Evolutionary conservation across 2,113 vertebrate species (phyloP).

Genomic region (Microcebus lehilahytsara): DNA sequence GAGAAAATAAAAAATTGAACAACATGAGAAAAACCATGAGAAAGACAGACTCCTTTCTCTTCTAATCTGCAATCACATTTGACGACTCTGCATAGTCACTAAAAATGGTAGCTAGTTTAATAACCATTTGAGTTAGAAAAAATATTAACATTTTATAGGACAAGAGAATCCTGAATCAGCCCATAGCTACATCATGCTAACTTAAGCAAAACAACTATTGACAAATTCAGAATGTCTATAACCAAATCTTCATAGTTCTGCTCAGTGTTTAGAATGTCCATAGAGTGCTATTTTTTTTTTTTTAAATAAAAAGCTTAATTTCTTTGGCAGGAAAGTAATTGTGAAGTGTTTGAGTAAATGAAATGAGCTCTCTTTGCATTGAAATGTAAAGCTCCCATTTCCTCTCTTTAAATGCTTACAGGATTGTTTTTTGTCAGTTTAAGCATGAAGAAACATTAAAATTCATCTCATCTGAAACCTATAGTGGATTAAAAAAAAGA

Average conservation of each 20-base stretch:
- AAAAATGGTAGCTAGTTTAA: background rate
- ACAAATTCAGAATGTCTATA: background rate
- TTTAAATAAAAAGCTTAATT: constrained; percentile 48
- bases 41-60: background rate
- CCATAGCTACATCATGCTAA: background rate
- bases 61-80: background rate
- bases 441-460: constrained; percentile 83
- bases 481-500: constrained; percentile 79
- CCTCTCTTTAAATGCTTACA: constrained; percentile 78
- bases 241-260: background rate
- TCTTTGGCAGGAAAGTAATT: constrained; percentile 66
- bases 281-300: background rate
- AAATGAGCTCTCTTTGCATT: constrained; percentile 69
- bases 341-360: constrained; percentile 77
- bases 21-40: background rate
- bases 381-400: constrained; percentile 76
- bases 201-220: background rate
- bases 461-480: constrained; percentile 83
- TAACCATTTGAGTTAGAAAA: background rate
- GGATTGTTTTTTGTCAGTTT: constrained; percentile 80
- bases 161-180: background rate
- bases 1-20: background rate
- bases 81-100: background rate
- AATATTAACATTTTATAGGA: constrained; percentile 22
- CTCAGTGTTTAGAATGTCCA: background rate